Evolutionary conservation across 2,888 invertebrate species (phyloP).

Genomic region (Sinelater perroti): DNA sequence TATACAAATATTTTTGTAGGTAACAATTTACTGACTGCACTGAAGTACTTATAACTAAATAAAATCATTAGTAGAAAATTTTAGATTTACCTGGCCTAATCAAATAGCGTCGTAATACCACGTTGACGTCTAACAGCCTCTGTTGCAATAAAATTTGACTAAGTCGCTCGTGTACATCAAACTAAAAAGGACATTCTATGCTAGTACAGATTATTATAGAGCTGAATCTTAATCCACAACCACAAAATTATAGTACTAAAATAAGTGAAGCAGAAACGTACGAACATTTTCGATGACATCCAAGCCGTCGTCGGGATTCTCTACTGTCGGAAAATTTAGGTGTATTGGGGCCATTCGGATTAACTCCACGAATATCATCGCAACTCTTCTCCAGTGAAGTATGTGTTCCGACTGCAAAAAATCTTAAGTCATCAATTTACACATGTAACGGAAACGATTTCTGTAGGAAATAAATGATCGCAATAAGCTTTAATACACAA

Average conservation of each 20-base stretch:
- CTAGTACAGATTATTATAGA: no score
- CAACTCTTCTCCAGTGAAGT: conserved; percentile 55
- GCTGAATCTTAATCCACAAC: no score
- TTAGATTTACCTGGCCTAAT: conserved; percentile 40
- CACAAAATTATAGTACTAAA: no score
- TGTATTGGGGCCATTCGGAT: conserved; percentile 51
- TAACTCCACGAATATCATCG: conserved; percentile 57
- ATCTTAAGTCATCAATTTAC: no score
- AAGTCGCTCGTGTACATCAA: conserved; percentile 22
- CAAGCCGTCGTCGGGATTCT: conserved; percentile 20
- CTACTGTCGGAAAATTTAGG: conserved; percentile 38
- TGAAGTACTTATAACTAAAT: no score
- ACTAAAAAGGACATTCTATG: conserved; percentile 29
- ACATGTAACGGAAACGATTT: no score
- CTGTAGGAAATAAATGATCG: no score
- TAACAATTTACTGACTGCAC: no score
- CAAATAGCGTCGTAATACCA: conserved; percentile 41
- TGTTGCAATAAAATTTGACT: conserved; percentile 39
- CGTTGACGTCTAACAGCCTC: conserved; percentile 38
- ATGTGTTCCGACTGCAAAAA: conserved; percentile 55
- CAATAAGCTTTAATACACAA: no score
- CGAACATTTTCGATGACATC: conserved; percentile 38
- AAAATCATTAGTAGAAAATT: no score
- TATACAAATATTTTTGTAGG: no score
- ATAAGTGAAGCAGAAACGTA: conserved; percentile 28